These are phyloP conservation scores for Drosophila malerkotliana DNA, from an alignment of 1,140 invertebrate genomes.

Conservation along the genomic window DNA sequence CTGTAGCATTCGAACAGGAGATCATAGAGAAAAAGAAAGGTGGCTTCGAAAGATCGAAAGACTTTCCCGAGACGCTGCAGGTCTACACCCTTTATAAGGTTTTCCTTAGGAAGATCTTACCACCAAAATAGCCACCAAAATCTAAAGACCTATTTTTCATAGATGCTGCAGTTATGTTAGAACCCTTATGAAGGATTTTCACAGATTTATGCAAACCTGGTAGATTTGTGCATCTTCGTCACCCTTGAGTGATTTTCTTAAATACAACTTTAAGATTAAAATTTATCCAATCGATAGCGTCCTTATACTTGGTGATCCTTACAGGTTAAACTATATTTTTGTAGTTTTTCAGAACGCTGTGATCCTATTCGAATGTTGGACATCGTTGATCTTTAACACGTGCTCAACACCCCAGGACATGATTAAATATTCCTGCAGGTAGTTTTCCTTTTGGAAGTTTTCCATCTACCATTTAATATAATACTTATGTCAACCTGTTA, in stretches of 20 bases:
- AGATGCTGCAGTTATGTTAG: background rate
- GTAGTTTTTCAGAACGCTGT: no score
- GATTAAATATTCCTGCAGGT: background rate
- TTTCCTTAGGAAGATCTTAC: background rate
- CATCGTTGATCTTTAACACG: background rate
- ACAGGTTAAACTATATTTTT: no score
- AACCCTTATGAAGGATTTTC: background rate
- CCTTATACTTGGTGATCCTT: no score
- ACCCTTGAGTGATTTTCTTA: no score
- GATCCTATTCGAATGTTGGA: background rate
- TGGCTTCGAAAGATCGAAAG: no score
- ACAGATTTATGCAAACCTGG: background rate
- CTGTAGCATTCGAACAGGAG: slow-evolving; percentile 5
- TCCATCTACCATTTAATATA: no score
- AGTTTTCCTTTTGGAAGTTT: background rate
- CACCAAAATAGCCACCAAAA: background rate
- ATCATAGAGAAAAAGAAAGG: no score
- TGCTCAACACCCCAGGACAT: no score
- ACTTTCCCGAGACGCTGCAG: background rate
- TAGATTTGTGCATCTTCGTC: background rate
- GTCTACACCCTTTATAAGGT: background rate
- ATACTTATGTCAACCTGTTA: background rate
- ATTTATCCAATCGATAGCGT: no score
- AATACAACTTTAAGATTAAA: no score
- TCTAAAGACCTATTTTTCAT: background rate